Evolutionary conservation across 2,888 invertebrate genomes (phyloP).

Genomic region (Erynnis tages): DNA sequence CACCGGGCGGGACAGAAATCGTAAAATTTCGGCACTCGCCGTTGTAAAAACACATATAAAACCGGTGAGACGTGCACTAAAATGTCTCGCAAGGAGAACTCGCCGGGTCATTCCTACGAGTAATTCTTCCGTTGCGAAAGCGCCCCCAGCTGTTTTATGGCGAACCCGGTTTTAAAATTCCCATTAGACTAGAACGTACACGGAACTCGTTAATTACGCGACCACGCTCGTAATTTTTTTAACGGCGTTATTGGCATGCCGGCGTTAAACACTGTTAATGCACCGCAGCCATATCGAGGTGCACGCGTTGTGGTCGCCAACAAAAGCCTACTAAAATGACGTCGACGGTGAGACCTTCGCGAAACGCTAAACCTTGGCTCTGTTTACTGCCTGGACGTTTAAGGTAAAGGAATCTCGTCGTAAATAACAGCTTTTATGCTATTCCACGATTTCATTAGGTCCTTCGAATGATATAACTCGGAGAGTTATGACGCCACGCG

Average conservation of each 20-base stretch:
- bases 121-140: conserved; percentile 8
- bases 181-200: conserved; percentile 19
- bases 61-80: conserved; percentile 51
- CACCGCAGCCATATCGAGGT: not conserved
- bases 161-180: conserved; percentile 24
- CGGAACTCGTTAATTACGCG: conserved; percentile 29
- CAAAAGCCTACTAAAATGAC: conserved; percentile 47
- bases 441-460: conserved; percentile 61
- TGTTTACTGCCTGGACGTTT: conserved; percentile 50
- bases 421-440: conserved; percentile 59
- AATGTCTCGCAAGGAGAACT: conserved; percentile 40
- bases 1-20: not conserved
- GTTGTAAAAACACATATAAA: conserved; percentile 54
- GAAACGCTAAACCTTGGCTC: conserved; percentile 57
- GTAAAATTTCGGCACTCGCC: conserved; percentile 33
- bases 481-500: conserved; percentile 40
- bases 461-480: conserved; percentile 43
- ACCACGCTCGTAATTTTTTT: conserved; percentile 15
- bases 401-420: conserved; percentile 56
- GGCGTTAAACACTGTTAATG: not conserved
- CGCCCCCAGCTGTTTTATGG: conserved; percentile 24
- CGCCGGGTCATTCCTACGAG: conserved; percentile 25
- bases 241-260: conserved; percentile 5
- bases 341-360: conserved; percentile 42
- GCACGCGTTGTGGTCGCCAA: conserved; percentile 25